A percentile compares a stretch with the other conserved stretches of the same genome.
Conservation (phyloP, 2,113 vertebrate species). For the Corythornis vintsioides region DNA sequence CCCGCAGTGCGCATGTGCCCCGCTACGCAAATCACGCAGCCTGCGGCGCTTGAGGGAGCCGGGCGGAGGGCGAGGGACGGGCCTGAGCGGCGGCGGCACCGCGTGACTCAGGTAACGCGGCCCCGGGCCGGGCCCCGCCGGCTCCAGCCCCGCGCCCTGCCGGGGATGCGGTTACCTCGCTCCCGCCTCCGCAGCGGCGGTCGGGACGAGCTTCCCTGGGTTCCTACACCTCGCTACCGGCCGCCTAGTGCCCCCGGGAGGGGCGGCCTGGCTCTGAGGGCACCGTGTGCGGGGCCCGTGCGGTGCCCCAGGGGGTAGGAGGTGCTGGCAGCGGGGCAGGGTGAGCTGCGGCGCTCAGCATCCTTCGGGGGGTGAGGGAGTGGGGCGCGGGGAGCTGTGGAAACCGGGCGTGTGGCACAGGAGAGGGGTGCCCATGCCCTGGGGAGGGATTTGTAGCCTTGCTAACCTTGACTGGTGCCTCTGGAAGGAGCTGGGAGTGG, state of each 20-base stretch:
- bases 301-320: not conserved
- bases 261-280: not conserved
- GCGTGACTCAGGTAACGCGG: slow-evolving; percentile 32
- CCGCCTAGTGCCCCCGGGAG: no score
- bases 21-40: not conserved
- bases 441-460: rapidly evolving
- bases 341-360: not conserved
- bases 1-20: not conserved
- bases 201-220: no score
- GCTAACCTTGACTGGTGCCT: not conserved
- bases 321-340: not conserved
- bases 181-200: not conserved
- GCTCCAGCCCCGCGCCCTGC: no score
- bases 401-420: not conserved
- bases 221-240: no score
- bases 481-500: not conserved
- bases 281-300: not conserved
- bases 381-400: not conserved
- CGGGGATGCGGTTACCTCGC: no score
- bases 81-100: not conserved
- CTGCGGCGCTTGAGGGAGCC: not conserved
- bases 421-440: not conserved
- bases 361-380: not conserved
- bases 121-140: not conserved
- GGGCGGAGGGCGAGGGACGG: not conserved